phyloP scores from a whole-genome alignment of 2,797 vertebrate species.

The Lithobates sylvaticus region DNA sequence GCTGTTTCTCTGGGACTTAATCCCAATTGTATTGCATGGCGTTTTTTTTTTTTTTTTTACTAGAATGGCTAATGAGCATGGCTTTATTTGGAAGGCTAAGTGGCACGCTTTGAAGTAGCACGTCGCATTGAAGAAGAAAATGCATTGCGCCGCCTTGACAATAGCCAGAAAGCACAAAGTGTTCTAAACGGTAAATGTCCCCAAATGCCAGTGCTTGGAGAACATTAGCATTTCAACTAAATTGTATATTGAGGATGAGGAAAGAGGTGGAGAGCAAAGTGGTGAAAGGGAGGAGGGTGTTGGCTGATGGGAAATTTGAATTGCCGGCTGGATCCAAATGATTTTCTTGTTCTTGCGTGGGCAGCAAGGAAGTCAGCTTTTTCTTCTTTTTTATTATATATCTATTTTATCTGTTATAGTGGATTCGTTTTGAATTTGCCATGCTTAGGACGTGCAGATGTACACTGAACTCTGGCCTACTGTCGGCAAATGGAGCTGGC shows the following conservation, averaged over 20 bases:
- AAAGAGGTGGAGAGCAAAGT: slow-evolving; percentile 49
- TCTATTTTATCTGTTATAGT: not conserved
- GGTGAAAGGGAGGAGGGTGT: slow-evolving; percentile 46
- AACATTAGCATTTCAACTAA: slow-evolving; percentile 50
- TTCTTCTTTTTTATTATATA: slow-evolving; percentile 19
- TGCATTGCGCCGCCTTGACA: slow-evolving; percentile 7
- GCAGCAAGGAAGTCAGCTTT: slow-evolving; percentile 50
- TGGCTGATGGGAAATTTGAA: slow-evolving; percentile 48
- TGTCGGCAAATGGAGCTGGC: not conserved
- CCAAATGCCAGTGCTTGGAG: slow-evolving; percentile 38
- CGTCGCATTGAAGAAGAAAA: not conserved
- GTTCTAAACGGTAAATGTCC: slow-evolving; percentile 25
- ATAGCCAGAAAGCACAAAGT: slow-evolving; percentile 34
- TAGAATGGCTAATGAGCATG: slow-evolving; percentile 1
- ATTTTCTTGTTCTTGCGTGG: slow-evolving; percentile 54
- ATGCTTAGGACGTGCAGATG: not conserved
- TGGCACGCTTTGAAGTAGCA: slow-evolving; percentile 13
- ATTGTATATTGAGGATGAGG: slow-evolving; percentile 31
- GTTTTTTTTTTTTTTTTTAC: slow-evolving; percentile 25
- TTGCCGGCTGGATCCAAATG: slow-evolving; percentile 46
- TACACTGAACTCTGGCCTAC: not conserved
- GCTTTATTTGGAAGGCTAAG: not conserved
- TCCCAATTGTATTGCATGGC: not conserved
- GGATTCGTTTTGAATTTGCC: not conserved
- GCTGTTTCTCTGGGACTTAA: slow-evolving; percentile 14